Base-by-base conservation (phyloP, 1,140 invertebrate genomes). In the Trichonephila inaurata region DNA sequence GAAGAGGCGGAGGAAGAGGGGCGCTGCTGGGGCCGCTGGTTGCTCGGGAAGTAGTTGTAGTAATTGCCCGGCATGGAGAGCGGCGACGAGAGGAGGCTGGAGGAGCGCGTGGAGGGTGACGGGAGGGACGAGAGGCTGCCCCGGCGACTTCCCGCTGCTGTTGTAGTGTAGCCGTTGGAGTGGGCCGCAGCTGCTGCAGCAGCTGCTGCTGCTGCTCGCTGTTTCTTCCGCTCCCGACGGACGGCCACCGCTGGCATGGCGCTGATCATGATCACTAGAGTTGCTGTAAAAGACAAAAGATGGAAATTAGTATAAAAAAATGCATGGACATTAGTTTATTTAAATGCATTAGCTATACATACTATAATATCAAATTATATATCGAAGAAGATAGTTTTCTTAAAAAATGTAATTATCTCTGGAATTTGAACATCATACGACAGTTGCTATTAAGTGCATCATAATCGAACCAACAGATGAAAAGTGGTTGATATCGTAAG, bases 171-270 rank as follows among this genome's bases (percentile, higher is more conserved):
- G 89, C 92, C 62, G 85, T 94, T 94, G 18, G 94, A 77, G 21
- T 94, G 90, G 44, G 94, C 86, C 12, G 94, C 94, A 66, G 94
- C 94, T 19, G 94, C 94, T 44, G 94, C 44, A 69, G 66, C 77
- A 33, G 77, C 89, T 51, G 51, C 51, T 10, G 21, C 40, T 51
- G 24, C 66, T 16, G 89, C 77, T 28, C 81, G 90, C 51, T 89
- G 95, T n/a, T 94, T 94, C 94, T 94, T 94, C 90, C 94, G 91
- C 88, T 94, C 94, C 33, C 94, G 94, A n/a, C 94, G 94, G 77
- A 95, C 91, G 81, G 94, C 94, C 86, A 95, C 94, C 58, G 94
- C 94, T 85, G 94, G 94, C 94, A 95, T 95, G 64, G 94, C 94
- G 60, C 94, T 95, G 66, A 95, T 95, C 94, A 95, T 95, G 93